Conservation (phyloP, 2,797 vertebrate species). For the Betta splendens region DNA sequence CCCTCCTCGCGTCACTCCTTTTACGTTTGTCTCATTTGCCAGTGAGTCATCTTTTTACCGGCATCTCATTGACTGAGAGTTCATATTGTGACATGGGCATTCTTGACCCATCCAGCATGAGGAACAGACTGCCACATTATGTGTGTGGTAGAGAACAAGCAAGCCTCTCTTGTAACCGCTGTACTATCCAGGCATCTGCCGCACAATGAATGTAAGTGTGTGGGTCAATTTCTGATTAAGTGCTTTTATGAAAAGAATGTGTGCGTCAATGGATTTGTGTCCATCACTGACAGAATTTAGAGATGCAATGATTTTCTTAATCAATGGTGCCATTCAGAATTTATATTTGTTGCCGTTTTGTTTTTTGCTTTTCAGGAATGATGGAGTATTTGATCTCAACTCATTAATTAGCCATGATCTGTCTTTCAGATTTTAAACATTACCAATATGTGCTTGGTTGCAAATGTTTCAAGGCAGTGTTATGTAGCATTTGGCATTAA, state of each 20-base stretch:
- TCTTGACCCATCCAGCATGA: conserved; percentile 27
- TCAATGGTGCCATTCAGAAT: too few relatives aligned
- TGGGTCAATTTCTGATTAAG: conserved; percentile 36
- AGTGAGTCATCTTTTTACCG: conserved; percentile 33
- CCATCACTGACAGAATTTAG: too few relatives aligned
- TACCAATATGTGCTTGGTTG: too few relatives aligned
- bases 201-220: conserved; percentile 41
- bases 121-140: conserved; percentile 70
- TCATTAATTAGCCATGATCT: too few relatives aligned
- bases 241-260: conserved; percentile 18
- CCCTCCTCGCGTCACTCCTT: conserved; percentile 17
- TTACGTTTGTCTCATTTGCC: conserved; percentile 6
- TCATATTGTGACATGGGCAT: conserved; percentile 43
- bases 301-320: too few relatives aligned
- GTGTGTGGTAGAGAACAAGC: conserved; percentile 57
- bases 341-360: too few relatives aligned
- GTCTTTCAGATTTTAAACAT: too few relatives aligned
- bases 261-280: conserved; percentile 6
- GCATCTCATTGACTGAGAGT: conserved; percentile 29
- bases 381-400: too few relatives aligned
- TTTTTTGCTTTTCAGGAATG: too few relatives aligned
- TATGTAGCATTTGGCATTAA: too few relatives aligned
- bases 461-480: too few relatives aligned
- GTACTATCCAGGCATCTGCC: conserved; percentile 24
- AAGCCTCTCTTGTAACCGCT: conserved; percentile 43